Conservation (phyloP, 1,140 invertebrate species). For the Drosophila triauraria region DNA sequence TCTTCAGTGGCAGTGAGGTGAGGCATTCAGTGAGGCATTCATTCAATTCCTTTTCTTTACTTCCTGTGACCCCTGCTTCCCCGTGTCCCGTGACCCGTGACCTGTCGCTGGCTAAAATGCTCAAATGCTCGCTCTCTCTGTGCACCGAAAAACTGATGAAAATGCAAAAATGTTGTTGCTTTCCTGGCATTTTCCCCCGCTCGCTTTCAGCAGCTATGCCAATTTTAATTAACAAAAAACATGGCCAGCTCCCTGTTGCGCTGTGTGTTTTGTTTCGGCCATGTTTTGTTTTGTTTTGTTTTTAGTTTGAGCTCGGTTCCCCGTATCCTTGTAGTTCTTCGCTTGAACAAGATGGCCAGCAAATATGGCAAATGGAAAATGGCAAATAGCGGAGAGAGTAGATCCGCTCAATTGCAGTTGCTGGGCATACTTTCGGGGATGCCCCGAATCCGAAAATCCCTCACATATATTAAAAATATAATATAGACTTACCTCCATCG, state of each 20-base stretch:
- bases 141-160: constrained; percentile 34
- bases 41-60: constrained; percentile 4
- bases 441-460: neutral
- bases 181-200: neutral
- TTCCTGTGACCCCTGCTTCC: constrained; percentile 18
- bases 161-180: constrained; percentile 59
- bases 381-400: neutral
- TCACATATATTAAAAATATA: no score
- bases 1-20: constrained; percentile 8
- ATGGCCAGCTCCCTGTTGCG: constrained; percentile 66
- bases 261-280: constrained; percentile 38
- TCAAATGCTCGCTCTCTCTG: constrained; percentile 11
- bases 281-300: constrained; percentile 57
- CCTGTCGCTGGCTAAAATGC: constrained; percentile 19
- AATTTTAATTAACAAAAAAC: constrained; percentile 82
- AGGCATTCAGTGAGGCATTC: constrained; percentile 9
- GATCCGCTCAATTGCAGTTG: constrained; percentile 27
- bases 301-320: constrained; percentile 40
- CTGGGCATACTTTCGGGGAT: constrained; percentile 41
- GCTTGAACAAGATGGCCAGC: constrained; percentile 16
- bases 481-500: neutral
- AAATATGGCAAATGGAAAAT: constrained; percentile 11
- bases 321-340: constrained; percentile 14
- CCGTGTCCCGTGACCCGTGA: constrained; percentile 10
- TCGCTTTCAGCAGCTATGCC: constrained; percentile 49